These are phyloP conservation scores for Garra rufa DNA, from an alignment of 2,113 vertebrate species.

Conservation along the genomic window DNA sequence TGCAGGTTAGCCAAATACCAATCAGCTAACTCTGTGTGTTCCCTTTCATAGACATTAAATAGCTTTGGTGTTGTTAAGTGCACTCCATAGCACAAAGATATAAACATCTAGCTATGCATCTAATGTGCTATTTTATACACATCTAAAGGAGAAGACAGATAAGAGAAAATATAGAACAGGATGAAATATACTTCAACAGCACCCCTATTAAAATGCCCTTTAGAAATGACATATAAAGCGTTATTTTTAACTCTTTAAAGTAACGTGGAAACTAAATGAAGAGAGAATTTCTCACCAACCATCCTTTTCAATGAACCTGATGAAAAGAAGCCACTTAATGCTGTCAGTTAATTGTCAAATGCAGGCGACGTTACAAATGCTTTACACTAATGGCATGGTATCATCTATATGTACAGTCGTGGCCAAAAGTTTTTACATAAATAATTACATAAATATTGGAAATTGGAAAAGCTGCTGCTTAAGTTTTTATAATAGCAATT, in stretches of 20 bases:
- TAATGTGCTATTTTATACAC: background rate
- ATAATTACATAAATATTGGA: too few species aligned
- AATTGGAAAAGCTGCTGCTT: too few species aligned
- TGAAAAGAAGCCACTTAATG: constrained; percentile 62
- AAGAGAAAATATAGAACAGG: background rate
- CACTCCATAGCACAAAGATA: background rate
- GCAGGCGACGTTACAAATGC: constrained; percentile 73
- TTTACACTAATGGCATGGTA: constrained; percentile 85
- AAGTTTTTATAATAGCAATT: too few species aligned
- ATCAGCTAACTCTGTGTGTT: background rate
- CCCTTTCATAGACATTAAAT: background rate
- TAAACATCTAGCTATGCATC: background rate
- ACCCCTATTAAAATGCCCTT: background rate
- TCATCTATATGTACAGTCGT: too few species aligned
- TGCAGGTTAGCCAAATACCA: background rate
- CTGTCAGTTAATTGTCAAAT: constrained; percentile 88
- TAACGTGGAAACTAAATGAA: constrained; percentile 8
- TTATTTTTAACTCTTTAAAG: background rate
- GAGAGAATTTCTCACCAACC: background rate
- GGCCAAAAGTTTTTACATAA: too few species aligned
- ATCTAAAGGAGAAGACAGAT: background rate
- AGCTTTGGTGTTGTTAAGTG: background rate
- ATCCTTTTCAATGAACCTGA: constrained; percentile 11
- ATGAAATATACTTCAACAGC: background rate
- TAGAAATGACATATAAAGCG: background rate